A percentile compares a stretch with the other conserved stretches of the same genome.
Evolutionary conservation across 1,140 invertebrate genomes (phyloP).

Genomic region (Catajapyx aquilonaris): DNA sequence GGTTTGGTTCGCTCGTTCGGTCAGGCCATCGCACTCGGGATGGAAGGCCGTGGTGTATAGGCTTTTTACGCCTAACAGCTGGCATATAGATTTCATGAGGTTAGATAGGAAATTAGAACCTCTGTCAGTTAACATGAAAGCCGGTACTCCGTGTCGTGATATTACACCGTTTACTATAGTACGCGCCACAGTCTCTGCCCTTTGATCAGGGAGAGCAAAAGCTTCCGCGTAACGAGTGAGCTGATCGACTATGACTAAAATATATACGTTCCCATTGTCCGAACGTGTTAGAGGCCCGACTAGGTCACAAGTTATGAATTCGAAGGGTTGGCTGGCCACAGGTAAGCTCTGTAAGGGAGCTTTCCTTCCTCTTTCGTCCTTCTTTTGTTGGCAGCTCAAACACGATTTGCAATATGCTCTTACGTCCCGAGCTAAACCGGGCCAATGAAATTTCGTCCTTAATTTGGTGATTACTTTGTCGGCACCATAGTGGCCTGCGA

Average conservation of each 20-base stretch:
- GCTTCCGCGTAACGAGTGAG: slow-evolving; percentile 15
- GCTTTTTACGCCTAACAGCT: slow-evolving; percentile 1
- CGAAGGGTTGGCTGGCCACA: no score
- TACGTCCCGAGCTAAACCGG: no score
- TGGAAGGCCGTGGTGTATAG: not conserved
- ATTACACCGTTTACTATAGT: slow-evolving; percentile 13
- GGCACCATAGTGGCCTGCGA: no score
- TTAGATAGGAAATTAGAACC: slow-evolving; percentile 3
- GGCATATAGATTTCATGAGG: slow-evolving; percentile 2
- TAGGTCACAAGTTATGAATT: slow-evolving; percentile 8
- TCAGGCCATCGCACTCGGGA: not conserved
- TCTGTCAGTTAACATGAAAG: slow-evolving; percentile 15
- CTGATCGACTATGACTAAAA: slow-evolving; percentile 16
- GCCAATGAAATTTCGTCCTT: no score
- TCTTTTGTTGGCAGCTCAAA: no score
- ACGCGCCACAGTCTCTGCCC: slow-evolving; percentile 13
- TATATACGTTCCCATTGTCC: slow-evolving; percentile 10
- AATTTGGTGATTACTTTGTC: no score
- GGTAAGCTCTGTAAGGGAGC: no score
- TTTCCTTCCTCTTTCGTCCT: no score
- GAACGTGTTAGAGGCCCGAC: slow-evolving; percentile 9
- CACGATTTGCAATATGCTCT: no score
- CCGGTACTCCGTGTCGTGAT: slow-evolving; percentile 14
- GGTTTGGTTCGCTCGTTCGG: not conserved
- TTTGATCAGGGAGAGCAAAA: slow-evolving; percentile 12